phyloP scores from a whole-genome alignment of 1,140 invertebrate genomes.

The Cardiocondyla obscurior region DNA sequence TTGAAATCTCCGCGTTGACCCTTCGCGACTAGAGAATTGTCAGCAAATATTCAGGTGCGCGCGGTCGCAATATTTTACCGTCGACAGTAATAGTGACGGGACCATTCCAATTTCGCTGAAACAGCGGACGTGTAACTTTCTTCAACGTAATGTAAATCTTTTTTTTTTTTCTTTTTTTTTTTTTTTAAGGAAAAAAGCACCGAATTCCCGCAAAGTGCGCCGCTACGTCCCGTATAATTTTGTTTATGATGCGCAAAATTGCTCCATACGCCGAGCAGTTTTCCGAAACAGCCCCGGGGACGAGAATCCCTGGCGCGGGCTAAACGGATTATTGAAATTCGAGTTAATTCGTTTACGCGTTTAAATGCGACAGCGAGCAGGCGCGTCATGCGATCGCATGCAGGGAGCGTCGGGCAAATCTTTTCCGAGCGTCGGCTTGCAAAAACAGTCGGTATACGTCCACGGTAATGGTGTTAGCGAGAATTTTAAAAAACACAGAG shows the following conservation, averaged over 20 bases:
- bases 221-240: slow-evolving; percentile 43
- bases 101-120: background rate
- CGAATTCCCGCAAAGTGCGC: background rate
- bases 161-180: background rate
- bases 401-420: slow-evolving; percentile 26
- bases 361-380: slow-evolving; percentile 45
- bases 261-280: slow-evolving; percentile 14
- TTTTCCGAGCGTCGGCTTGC: slow-evolving; percentile 35
- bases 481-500: slow-evolving; percentile 65
- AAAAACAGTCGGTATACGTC: slow-evolving; percentile 46
- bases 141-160: background rate
- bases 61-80: background rate
- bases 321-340: slow-evolving; percentile 56
- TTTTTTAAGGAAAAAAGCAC: background rate
- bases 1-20: background rate
- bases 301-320: slow-evolving; percentile 18
- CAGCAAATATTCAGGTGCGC: background rate
- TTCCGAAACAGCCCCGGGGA: slow-evolving; percentile 33
- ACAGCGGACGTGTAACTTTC: background rate
- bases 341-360: slow-evolving; percentile 56
- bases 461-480: slow-evolving; percentile 59
- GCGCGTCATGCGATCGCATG: slow-evolving; percentile 38
- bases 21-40: background rate
- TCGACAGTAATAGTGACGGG: background rate
- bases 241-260: slow-evolving; percentile 36